Conservation (phyloP, 2,113 vertebrate species). For the Megaleporinus macrocephalus region DNA sequence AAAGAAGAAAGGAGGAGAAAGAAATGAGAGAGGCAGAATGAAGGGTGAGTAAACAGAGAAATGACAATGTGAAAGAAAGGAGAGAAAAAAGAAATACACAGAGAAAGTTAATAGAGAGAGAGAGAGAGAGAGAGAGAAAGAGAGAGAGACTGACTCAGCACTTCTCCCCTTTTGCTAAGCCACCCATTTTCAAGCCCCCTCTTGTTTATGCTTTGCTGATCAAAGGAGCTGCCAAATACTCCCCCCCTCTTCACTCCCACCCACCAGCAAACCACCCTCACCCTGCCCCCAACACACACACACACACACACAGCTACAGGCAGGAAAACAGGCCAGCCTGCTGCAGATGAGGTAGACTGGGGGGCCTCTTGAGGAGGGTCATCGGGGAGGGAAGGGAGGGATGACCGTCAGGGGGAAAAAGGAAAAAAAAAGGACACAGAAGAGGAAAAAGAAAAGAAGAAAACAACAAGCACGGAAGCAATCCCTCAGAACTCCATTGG, state of each 20-base stretch:
- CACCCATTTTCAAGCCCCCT: constrained; percentile 85
- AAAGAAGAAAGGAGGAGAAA: too few species aligned
- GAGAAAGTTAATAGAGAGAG: neutral
- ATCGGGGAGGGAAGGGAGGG: constrained; percentile 68
- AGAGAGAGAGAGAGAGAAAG: constrained; percentile 64
- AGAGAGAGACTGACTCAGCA: constrained; percentile 79
- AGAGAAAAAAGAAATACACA: constrained; percentile 8
- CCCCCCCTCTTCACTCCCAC: constrained; percentile 59
- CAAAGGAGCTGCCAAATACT: constrained; percentile 87
- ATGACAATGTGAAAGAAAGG: too few species aligned
- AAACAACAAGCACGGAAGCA: constrained; percentile 68
- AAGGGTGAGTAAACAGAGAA: too few species aligned
- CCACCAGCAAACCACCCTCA: constrained; percentile 68
- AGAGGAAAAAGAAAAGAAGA: constrained; percentile 40
- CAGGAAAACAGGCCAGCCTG: constrained; percentile 79
- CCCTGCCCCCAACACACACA: constrained; percentile 68
- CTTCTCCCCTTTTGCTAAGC: constrained; percentile 79
- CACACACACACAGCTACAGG: constrained; percentile 65
- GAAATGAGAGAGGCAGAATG: too few species aligned
- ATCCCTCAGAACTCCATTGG: constrained; percentile 77
- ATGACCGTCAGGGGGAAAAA: constrained; percentile 60
- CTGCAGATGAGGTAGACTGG: constrained; percentile 63
- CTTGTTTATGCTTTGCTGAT: constrained; percentile 92
- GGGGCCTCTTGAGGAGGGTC: constrained; percentile 83
- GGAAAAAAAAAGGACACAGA: constrained; percentile 46